phyloP scores from a whole-genome alignment of 1,140 invertebrate genomes.

The Ganaspis sp. region DNA sequence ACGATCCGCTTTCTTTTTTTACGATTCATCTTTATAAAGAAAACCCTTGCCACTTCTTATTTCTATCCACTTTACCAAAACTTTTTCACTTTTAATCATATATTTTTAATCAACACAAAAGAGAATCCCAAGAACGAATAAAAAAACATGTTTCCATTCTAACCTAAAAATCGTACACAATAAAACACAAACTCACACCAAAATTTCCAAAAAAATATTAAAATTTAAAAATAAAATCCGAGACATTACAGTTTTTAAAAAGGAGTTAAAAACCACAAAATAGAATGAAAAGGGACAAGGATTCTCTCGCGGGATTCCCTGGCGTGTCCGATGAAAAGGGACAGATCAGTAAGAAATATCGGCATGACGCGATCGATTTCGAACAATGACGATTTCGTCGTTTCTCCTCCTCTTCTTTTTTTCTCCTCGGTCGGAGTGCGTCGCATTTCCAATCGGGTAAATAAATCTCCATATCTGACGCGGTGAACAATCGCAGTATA shows the following conservation, averaged over 20 bases:
- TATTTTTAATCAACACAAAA: too few relatives aligned
- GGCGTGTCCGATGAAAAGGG: conserved; percentile 19
- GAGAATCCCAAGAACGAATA: too few relatives aligned
- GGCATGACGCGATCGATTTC: conserved; percentile 50
- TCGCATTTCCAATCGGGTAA: conserved; percentile 42
- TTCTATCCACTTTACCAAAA: too few relatives aligned
- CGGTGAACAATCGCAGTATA: neutral
- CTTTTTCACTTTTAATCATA: too few relatives aligned
- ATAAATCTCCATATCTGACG: conserved; percentile 47
- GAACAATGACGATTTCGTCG: conserved; percentile 38
- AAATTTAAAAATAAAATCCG: too few relatives aligned
- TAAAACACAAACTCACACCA: too few relatives aligned
- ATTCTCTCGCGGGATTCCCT: conserved; percentile 28
- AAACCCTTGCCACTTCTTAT: too few relatives aligned
- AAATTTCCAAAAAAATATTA: too few relatives aligned
- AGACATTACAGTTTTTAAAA: neutral
- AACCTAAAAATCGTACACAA: too few relatives aligned
- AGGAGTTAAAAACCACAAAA: conserved; percentile 32
- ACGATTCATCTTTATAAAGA: too few relatives aligned
- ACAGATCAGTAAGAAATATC: conserved; percentile 34
- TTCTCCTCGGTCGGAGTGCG: neutral
- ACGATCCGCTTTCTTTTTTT: too few relatives aligned
- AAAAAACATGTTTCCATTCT: too few relatives aligned
- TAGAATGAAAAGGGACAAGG: conserved; percentile 28
- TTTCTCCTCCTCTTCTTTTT: conserved; percentile 17